A percentile compares a stretch with the other conserved stretches of the same genome.
phyloP scores from a whole-genome alignment of 2,113 vertebrate species.

The Cheilinus undulatus region DNA sequence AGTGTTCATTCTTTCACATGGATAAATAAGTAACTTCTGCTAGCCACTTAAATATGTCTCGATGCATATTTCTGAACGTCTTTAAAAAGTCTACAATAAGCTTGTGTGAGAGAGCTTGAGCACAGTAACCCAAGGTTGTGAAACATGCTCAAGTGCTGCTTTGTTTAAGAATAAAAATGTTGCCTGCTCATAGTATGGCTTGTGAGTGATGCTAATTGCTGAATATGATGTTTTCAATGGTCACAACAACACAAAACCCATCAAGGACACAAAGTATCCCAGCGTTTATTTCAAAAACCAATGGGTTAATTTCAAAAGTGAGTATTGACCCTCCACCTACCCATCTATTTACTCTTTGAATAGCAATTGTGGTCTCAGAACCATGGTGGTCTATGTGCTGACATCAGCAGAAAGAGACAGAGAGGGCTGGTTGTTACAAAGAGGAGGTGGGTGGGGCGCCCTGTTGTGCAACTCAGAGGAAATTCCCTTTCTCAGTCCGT shows the following conservation, averaged over 20 bases:
- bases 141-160: conserved; percentile 14
- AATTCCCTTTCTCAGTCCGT: conserved; percentile 69
- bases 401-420: conserved; percentile 61
- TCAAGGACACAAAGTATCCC: conserved; percentile 9
- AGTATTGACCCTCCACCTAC: conserved; percentile 52
- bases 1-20: conserved; percentile 29
- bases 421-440: conserved; percentile 33
- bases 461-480: conserved; percentile 70
- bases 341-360: conserved; percentile 56
- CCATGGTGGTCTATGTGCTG: conserved; percentile 64
- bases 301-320: conserved; percentile 29
- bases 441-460: conserved; percentile 49
- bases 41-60: conserved; percentile 3
- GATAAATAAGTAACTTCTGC: conserved; percentile 13
- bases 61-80: conserved; percentile 3
- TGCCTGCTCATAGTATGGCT: conserved; percentile 19
- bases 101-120: background rate
- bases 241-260: conserved; percentile 27
- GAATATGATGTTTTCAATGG: conserved; percentile 7
- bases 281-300: conserved; percentile 29
- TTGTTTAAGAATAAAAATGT: conserved; percentile 21
- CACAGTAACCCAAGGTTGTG: conserved; percentile 2
- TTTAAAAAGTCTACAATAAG: conserved; percentile 10
- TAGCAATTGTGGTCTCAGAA: conserved; percentile 44
- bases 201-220: conserved; percentile 13